These are phyloP conservation scores for Acrobasis suavella DNA, from an alignment of 2,888 invertebrate species.

Conservation along the genomic window DNA sequence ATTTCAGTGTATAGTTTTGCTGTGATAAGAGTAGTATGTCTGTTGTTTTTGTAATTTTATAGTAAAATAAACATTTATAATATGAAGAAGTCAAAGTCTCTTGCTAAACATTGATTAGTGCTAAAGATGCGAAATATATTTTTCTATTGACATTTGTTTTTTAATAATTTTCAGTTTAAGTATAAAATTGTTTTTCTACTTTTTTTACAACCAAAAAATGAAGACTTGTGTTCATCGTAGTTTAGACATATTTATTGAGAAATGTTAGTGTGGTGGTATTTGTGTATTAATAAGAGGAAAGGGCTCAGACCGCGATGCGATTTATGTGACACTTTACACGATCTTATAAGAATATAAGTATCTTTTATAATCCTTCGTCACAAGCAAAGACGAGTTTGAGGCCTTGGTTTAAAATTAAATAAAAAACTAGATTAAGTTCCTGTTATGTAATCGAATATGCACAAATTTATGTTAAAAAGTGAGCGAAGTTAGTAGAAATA, in stretches of 20 bases:
- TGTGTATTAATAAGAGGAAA: slow-evolving; percentile 22
- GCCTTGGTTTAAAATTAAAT: background rate
- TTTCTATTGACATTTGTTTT: background rate
- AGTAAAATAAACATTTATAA: background rate
- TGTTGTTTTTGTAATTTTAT: slow-evolving; percentile 23
- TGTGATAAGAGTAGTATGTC: slow-evolving; percentile 29
- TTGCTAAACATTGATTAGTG: background rate
- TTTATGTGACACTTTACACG: no score
- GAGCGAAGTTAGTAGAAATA: slow-evolving; percentile 30
- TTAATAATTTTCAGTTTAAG: background rate
- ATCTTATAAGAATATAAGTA: no score
- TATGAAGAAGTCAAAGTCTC: background rate
- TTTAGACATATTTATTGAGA: slow-evolving; percentile 26
- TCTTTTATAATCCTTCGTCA: background rate
- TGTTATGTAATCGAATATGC: slow-evolving; percentile 37
- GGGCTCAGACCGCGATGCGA: background rate
- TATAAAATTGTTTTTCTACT: background rate
- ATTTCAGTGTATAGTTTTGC: slow-evolving; percentile 29
- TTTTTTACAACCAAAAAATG: slow-evolving; percentile 11
- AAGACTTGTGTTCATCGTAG: slow-evolving; percentile 30
- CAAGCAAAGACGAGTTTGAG: background rate
- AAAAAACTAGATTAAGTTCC: slow-evolving; percentile 38
- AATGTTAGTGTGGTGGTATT: slow-evolving; percentile 26
- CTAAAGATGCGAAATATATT: background rate
- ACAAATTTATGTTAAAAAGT: slow-evolving; percentile 31